Evolutionary conservation across 2,888 invertebrate species (phyloP), one percentile per base, ranked within the genome.

Genomic region (Pollenia angustigena): DNA sequence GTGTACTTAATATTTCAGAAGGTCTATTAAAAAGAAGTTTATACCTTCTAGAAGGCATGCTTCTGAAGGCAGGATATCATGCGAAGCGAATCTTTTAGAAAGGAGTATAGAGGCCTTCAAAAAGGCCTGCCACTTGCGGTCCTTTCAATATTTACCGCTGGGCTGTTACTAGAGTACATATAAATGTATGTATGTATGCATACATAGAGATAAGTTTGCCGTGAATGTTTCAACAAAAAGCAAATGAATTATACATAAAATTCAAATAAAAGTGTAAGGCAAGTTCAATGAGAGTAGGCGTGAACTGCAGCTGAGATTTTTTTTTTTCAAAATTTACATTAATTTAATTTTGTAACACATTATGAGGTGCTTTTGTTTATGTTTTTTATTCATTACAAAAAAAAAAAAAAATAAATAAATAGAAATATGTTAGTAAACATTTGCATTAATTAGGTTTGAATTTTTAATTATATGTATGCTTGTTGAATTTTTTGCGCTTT

Each of bases 361-460:
- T 80, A 62, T 62, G 62, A 81, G 80, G 71, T 54, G 54, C 40
- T 52, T 64, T 46, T 72, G 54, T 54, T 69, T 58, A 58, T 60
- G 56, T 11, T 50, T 80, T 54, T 56, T 40, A 7, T 46, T 64
- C 6, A 18, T 40, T 72, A 10, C 7, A 64, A 52, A 60, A 71
- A 23, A 23, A 23, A 2, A 23, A 23, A 23, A 23, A 23, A 23
- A 23, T 18, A 23, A 23, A 23, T 2, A 23, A 23, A 23, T 23
- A 23, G 23, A 23, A 56, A 56, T 10, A 54, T 18, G 46, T 69
- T 62, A 76, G 69, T 76, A 69, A 76, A 82, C 46, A 76, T 82
- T 60, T 71, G 40, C 50, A 68, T 76, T 82, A 76, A 71, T 69
- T 54, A 62, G 76, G 60, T 76, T 82, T 69, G 32, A 52, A 82